phyloP scores from a whole-genome alignment of 1,140 invertebrate genomes.

The Platyura marginata region DNA sequence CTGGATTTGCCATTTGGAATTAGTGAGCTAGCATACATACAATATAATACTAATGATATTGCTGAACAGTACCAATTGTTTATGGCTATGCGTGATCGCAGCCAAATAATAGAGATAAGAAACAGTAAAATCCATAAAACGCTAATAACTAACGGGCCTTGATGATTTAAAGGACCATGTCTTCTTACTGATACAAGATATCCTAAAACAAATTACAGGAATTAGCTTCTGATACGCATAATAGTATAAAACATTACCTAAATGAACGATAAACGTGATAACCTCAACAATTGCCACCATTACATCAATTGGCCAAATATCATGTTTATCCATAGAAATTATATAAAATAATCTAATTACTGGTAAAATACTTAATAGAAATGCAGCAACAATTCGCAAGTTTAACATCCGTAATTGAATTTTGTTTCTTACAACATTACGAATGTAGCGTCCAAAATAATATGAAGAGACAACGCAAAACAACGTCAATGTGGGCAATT shows the following conservation, averaged over 20 bases:
- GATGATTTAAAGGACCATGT: conserved; percentile 38
- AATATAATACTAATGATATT: not conserved
- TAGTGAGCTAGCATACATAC: not conserved
- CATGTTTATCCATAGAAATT: conserved; percentile 24
- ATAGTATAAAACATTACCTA: conserved; percentile 21
- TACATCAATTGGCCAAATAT: conserved; percentile 43
- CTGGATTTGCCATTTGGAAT: not conserved
- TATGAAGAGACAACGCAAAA: conserved; percentile 55
- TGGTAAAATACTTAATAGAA: conserved; percentile 41
- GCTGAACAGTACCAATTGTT: not conserved
- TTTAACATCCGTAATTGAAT: conserved; percentile 38
- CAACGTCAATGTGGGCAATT: conserved; percentile 47
- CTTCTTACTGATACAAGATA: conserved; percentile 49
- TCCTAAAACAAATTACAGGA: conserved; percentile 11
- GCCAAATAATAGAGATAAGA: conserved; percentile 35
- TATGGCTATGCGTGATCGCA: conserved; percentile 17
- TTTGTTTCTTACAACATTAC: conserved; percentile 32
- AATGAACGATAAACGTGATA: conserved; percentile 61
- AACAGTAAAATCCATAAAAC: conserved; percentile 42
- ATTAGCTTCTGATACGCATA: not conserved
- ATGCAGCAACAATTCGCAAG: conserved; percentile 36
- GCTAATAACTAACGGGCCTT: conserved; percentile 49
- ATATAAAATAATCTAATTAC: conserved; percentile 41
- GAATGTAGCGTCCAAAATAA: conserved; percentile 44
- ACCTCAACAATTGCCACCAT: conserved; percentile 44